Evolutionary conservation across 2,797 vertebrate species (phyloP).

Genomic region (Oryzias dopingdopingensis): DNA sequence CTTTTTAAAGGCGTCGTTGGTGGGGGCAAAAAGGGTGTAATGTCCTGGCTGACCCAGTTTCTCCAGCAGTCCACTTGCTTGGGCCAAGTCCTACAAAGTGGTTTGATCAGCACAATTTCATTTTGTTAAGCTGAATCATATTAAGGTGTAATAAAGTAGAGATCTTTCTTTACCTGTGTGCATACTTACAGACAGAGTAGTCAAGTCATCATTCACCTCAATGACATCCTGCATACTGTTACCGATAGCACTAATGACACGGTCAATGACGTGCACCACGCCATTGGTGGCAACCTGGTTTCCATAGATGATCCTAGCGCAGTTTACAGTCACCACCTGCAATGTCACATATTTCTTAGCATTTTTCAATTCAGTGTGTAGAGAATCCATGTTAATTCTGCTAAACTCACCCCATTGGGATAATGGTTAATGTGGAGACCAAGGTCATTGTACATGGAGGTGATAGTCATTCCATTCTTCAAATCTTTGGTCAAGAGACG

Average conservation of each 20-base stretch:
- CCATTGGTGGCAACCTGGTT: conserved; percentile 98
- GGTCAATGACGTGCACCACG: conserved; percentile 95
- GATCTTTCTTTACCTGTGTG: not conserved
- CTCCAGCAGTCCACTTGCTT: conserved; percentile 80
- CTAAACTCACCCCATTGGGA: conserved; percentile 87
- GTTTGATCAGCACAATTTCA: conserved; percentile 8
- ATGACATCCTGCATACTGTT: conserved; percentile 86
- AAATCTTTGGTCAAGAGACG: conserved; percentile 95
- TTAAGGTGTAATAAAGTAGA: conserved; percentile 2
- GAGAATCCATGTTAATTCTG: not conserved
- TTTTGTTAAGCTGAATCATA: conserved; percentile 9
- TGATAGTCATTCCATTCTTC: conserved; percentile 85
- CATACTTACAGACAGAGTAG: conserved; percentile 82
- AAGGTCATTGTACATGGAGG: conserved; percentile 91
- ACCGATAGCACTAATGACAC: conserved; percentile 86
- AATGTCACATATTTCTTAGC: not conserved
- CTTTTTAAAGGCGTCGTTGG: conserved; percentile 89
- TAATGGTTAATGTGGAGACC: conserved; percentile 92
- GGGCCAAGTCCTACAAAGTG: conserved; percentile 78
- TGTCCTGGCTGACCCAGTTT: conserved; percentile 85
- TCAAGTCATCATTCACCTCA: conserved; percentile 86
- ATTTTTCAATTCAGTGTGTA: not conserved
- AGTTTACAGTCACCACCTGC: conserved; percentile 97
- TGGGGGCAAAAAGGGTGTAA: conserved; percentile 95
- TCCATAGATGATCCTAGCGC: conserved; percentile 90